Evolutionary conservation across 1,140 invertebrate species (phyloP).

Genomic region (Archivesica marissinica): DNA sequence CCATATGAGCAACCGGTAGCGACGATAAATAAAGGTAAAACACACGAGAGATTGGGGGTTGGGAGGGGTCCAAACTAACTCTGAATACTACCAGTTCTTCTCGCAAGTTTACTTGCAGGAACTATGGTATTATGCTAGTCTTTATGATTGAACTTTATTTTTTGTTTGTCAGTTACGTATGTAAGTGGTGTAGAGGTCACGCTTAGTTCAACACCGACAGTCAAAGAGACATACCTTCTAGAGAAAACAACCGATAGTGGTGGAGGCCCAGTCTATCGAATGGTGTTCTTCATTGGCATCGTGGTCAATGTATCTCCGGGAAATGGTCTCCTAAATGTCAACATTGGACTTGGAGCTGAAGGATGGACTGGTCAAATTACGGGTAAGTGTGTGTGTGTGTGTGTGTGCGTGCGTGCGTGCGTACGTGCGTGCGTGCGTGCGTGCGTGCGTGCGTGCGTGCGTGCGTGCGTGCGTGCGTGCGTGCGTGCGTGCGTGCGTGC

Average conservation of each 20-base stretch:
- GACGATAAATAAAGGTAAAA: no score
- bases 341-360: background rate
- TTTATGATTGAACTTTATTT: background rate
- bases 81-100: background rate
- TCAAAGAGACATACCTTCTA: background rate
- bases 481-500: no score
- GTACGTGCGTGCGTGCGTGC: no score
- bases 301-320: slow-evolving; percentile 7
- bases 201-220: background rate
- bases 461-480: no score
- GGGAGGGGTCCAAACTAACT: background rate
- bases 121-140: no score
- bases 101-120: background rate
- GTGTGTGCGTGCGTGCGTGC: no score
- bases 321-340: slow-evolving; percentile 8
- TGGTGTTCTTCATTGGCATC: slow-evolving; percentile 30
- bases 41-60: background rate
- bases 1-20: no score
- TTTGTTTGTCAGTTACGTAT: background rate
- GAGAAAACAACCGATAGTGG: background rate
- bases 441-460: no score
- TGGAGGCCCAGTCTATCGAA: background rate
- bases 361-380: slow-evolving; percentile 8
- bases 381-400: no score
- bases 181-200: background rate